Percentiles rank a stretch among this genome's conserved stretches.
phyloP scores from a whole-genome alignment of 2,113 vertebrate species.

The cattle (Bos taurus) region ARS-UCD2.0 NC_037336.1:57681001-57681500 shows the following conservation, averaged over 20 bases:
- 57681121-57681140: not conserved
- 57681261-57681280: not conserved
- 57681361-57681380: not conserved
- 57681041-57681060: not conserved
- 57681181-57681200: not conserved
- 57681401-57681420: too few relatives aligned
- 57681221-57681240: not conserved
- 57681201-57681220: not conserved
- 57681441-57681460: rapidly evolving
- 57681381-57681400: not conserved
- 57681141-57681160: not conserved
- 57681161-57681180: not conserved
- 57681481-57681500: not conserved
- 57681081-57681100: not conserved
- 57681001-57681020: not conserved
- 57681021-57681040: not conserved
- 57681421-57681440: too few relatives aligned
- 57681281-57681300: not conserved
- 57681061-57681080: not conserved
- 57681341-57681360: not conserved
- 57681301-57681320: not conserved
- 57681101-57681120: not conserved
- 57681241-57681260: not conserved
- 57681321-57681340: not conserved
- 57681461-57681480: not conserved